Percentiles rank a stretch among this genome's conserved stretches.
Conservation (phyloP, 2,113 vertebrate species). For the Rattus rattus region DNA sequence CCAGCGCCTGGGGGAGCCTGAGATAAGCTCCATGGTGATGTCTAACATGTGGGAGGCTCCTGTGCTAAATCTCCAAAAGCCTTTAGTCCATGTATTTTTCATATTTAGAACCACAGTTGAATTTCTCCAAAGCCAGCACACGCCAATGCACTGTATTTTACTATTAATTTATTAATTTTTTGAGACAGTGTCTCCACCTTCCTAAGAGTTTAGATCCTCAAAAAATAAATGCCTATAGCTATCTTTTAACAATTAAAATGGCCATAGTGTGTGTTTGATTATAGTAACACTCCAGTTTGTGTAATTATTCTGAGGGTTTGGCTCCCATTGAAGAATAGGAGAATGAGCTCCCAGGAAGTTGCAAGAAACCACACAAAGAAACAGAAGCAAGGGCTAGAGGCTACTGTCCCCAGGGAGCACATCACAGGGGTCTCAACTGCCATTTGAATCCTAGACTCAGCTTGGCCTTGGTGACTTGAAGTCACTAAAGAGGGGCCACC, state of each 20-base stretch:
- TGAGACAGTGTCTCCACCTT: not conserved
- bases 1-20: not conserved
- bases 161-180: not conserved
- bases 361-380: conserved; percentile 90
- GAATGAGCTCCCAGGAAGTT: conserved; percentile 86
- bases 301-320: conserved; percentile 92
- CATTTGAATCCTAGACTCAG: conserved; percentile 86
- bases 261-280: not conserved
- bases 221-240: not conserved
- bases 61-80: not conserved
- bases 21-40: not conserved
- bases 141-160: not conserved
- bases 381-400: conserved; percentile 88
- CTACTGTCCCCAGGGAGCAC: conserved; percentile 88
- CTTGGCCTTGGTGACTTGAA: conserved; percentile 92
- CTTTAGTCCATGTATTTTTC: not conserved
- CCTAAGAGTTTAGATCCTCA: not conserved
- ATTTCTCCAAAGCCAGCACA: not conserved
- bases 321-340: conserved; percentile 91
- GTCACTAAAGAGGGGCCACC: conserved; percentile 97
- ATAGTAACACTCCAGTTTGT: not conserved
- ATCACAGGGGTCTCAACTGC: conserved; percentile 95
- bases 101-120: not conserved
- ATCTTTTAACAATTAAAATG: not conserved
- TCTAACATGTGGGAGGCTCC: not conserved